Percentiles rank a stretch among this genome's conserved stretches.
These are phyloP conservation scores for Thymelicus sylvestris DNA, from an alignment of 2,888 invertebrate genomes.

Conservation along the genomic window DNA sequence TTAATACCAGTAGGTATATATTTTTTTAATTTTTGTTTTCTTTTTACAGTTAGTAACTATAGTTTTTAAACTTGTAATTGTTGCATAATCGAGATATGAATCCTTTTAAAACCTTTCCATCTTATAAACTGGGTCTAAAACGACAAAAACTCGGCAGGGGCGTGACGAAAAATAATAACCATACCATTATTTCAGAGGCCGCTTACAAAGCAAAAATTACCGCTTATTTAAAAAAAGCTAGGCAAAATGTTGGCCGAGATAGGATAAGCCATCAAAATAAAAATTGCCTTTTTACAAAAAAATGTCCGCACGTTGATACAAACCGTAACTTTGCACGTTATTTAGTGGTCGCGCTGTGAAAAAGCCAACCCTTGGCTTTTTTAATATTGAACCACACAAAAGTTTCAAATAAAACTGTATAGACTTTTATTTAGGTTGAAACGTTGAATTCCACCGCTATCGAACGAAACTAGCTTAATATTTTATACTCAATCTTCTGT, in stretches of 20 bases:
- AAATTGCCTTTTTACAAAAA: slow-evolving; percentile 3
- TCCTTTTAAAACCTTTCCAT: no score
- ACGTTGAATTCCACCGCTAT: not conserved
- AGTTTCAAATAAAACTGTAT: slow-evolving; percentile 1
- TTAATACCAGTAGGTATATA: no score
- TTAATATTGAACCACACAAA: slow-evolving; percentile 11
- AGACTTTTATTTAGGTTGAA: not conserved
- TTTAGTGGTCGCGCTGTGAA: slow-evolving; percentile 1
- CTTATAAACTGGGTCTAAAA: not conserved
- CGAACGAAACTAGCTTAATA: not conserved
- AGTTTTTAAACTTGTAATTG: no score
- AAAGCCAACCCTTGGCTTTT: slow-evolving; percentile 7
- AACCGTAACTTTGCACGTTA: slow-evolving; percentile 11
- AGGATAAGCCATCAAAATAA: slow-evolving; percentile 13
- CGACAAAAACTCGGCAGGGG: not conserved
- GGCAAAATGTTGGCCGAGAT: slow-evolving; percentile 4
- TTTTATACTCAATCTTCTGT: not conserved
- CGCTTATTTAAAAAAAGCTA: slow-evolving; percentile 4
- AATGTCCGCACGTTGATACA: slow-evolving; percentile 26
- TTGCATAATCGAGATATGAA: no score
- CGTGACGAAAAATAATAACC: slow-evolving; percentile 4
- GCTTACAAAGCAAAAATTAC: slow-evolving; percentile 7
- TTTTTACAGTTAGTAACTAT: no score
- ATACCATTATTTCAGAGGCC: not conserved
- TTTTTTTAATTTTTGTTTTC: no score